These are phyloP conservation scores for Atopsyche davidsoni DNA, from an alignment of 1,140 invertebrate genomes.

Conservation along the genomic window DNA sequence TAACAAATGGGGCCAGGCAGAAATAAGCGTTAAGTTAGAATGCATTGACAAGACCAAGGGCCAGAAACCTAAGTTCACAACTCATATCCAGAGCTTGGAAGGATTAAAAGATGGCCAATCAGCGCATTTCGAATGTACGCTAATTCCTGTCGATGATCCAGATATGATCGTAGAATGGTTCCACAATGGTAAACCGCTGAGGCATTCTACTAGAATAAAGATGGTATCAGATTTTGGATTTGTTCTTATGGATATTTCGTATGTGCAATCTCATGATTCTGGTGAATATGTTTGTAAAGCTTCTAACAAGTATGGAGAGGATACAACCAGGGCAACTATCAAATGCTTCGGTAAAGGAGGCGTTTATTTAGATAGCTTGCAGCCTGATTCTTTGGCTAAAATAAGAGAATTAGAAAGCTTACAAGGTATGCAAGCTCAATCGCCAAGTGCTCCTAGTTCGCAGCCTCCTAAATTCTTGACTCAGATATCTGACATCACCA, in stretches of 20 bases:
- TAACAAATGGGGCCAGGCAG: conserved; percentile 82
- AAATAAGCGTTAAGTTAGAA: conserved; percentile 76
- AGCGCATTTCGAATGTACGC: conserved; percentile 87
- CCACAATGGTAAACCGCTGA: conserved; percentile 81
- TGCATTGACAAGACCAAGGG: conserved; percentile 80
- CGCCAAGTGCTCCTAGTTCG: conserved; percentile 58
- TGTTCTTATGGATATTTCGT: conserved; percentile 91
- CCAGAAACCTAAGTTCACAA: conserved; percentile 81
- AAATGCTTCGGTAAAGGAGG: conserved; percentile 79
- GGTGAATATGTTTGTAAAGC: conserved; percentile 89
- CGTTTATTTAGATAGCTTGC: conserved; percentile 88
- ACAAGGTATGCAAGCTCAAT: conserved; percentile 53
- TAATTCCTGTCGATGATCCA: conserved; percentile 88
- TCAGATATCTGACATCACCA: conserved; percentile 74
- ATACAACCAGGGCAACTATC: conserved; percentile 76
- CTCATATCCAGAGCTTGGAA: conserved; percentile 77
- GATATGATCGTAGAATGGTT: conserved; percentile 95
- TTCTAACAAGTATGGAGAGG: conserved; percentile 85
- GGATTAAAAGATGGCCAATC: conserved; percentile 87
- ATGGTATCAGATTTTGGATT: conserved; percentile 94
- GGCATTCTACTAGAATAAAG: conserved; percentile 87
- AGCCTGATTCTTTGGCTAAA: conserved; percentile 87
- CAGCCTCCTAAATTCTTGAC: conserved; percentile 87
- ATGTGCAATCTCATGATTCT: conserved; percentile 87
- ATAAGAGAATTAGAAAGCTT: conserved; percentile 83